Evolutionary conservation across 2,113 vertebrate species (phyloP), one percentile per base, ranked within the genome.

Genomic region (Chloebia gouldiae): DNA sequence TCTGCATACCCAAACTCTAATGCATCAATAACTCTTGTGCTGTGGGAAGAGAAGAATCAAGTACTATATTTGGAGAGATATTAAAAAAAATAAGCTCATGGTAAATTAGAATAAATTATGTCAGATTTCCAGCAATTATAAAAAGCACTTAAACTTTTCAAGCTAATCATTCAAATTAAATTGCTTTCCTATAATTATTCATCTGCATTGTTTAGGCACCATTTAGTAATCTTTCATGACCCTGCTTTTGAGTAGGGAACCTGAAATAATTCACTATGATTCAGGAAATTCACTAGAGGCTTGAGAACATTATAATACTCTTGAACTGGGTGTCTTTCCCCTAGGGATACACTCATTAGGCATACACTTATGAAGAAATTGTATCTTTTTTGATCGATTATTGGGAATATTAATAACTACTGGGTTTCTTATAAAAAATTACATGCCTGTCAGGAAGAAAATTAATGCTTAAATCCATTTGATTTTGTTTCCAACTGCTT

Each of bases 151-250:
- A 76, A 87, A 69, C 25, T 87, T 93, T 85, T 90, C 70, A 93
- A 78, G 70, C 3, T 93, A 91, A 91, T 81, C 0, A 81, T 91
- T 93, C 21, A 82, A 82, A 91, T 93, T 86, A 80, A 89, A 89
- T 91, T 92, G 6, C 56, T 86, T 89, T 68, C 78, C 10, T 40
- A 22, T 61, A 91, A 80, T 87, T 88, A 93, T 69, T 91, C 35
- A 81, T 85, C 35, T 70, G 10, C 24, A 53, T 68, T 31, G 22
- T 86, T 95, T 86, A 94, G 83, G 17, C 23, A 88, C 5, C 15
- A 20, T 83, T 83, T 68, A 86, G 20, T 24, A 72, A 76, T 81
- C 15, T 73, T 89, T 85, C 30, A 42, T 77, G 30, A 86, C 54
- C 61, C 89, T 88, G 24, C 56, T 89, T 91, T n/a, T 86, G 25